Percentiles rank a stretch among this genome's conserved stretches.
These are phyloP conservation scores for Pristis pectinata DNA, from an alignment of 2,797 vertebrate species.

Conservation along the genomic window DNA sequence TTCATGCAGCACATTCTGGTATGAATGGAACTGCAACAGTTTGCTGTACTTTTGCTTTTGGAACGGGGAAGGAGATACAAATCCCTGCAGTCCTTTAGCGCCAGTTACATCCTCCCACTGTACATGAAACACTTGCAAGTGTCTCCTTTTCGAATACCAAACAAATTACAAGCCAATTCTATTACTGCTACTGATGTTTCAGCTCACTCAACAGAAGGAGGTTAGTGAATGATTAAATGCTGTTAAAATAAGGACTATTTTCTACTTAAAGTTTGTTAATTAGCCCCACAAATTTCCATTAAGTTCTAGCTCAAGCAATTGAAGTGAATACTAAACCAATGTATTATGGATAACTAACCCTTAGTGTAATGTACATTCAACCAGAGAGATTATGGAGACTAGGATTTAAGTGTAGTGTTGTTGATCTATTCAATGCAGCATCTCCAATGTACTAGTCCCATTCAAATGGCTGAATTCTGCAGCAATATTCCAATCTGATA, in stretches of 20 bases:
- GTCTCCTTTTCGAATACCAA: background rate
- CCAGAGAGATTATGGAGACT: background rate
- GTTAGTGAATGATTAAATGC: background rate
- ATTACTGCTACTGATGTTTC: background rate
- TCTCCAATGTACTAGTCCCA: background rate
- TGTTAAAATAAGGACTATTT: background rate
- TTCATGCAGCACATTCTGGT: background rate
- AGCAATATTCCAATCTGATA: background rate
- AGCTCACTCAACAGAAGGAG: background rate
- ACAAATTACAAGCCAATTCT: background rate
- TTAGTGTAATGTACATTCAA: background rate
- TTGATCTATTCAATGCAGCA: background rate
- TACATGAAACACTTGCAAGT: background rate
- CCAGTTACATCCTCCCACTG: background rate
- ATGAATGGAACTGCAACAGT: background rate
- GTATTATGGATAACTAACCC: background rate
- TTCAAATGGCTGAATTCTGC: background rate
- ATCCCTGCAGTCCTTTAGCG: background rate
- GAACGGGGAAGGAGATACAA: background rate
- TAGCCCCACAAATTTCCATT: background rate
- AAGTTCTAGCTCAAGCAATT: background rate
- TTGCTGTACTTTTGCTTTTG: background rate
- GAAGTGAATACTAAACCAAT: background rate
- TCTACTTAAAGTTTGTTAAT: background rate
- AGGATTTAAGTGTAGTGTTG: background rate